These are phyloP conservation scores for Alosa alosa DNA, from an alignment of 2,113 vertebrate species.

Conservation along the genomic window DNA sequence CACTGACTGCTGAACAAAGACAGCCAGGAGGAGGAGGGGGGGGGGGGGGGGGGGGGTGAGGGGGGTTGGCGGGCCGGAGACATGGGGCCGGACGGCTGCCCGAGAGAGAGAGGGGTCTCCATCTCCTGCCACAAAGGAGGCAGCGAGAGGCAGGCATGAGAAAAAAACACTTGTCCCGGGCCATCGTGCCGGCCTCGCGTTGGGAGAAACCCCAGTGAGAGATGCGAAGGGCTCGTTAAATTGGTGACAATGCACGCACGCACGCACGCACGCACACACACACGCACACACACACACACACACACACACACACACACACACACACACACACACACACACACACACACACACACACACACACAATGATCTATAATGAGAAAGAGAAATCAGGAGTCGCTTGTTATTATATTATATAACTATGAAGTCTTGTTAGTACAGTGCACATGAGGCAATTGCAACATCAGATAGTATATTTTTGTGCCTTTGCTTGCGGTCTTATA, in stretches of 20 bases:
- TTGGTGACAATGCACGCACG: not conserved
- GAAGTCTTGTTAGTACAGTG: not conserved
- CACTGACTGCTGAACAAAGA: slow-evolving; percentile 44
- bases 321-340: not conserved
- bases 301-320: not conserved
- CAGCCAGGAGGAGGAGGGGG: slow-evolving; percentile 24
- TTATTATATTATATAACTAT: not conserved
- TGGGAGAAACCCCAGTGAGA: not conserved
- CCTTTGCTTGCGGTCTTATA: not conserved
- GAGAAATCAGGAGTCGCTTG: too few relatives aligned
- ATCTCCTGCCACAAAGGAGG: not conserved
- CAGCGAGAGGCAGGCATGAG: not conserved
- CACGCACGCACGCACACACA: not conserved
- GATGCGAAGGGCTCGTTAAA: not conserved
- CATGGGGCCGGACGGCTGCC: not conserved
- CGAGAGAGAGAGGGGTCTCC: not conserved
- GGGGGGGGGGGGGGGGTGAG: not conserved
- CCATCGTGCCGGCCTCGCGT: not conserved
- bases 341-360: not conserved
- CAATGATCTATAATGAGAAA: not conserved
- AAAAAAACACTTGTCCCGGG: not conserved
- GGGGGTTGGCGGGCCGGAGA: slow-evolving; percentile 25
- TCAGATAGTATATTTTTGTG: not conserved
- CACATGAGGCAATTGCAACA: too few relatives aligned
- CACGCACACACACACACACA: not conserved